These are phyloP conservation scores for Agrochola lychnidis DNA, from an alignment of 2,888 invertebrate genomes.

Conservation along the genomic window DNA sequence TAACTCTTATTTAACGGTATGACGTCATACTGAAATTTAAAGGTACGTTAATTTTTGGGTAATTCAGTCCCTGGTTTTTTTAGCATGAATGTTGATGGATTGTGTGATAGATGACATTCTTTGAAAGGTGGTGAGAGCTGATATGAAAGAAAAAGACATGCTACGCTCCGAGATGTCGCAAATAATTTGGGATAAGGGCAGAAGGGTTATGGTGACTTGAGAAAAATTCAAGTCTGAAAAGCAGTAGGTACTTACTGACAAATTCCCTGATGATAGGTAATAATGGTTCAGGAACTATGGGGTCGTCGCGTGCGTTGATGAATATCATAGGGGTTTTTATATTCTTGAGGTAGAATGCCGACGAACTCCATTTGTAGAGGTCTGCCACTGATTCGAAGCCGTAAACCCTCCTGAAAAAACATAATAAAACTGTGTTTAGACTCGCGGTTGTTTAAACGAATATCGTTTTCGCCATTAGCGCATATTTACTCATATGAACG, in stretches of 20 bases:
- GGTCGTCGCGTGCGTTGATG: constrained; percentile 97
- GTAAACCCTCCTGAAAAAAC: constrained; percentile 92
- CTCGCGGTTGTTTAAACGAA: constrained; percentile 3
- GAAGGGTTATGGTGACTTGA: background rate
- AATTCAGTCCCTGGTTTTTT: no score
- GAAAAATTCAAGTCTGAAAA: background rate
- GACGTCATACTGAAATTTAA: no score
- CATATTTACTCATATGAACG: background rate
- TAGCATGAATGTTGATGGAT: background rate
- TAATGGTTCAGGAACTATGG: constrained; percentile 95
- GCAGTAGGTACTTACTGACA: constrained; percentile 92
- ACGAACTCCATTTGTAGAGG: constrained; percentile 96
- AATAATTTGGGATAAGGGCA: background rate
- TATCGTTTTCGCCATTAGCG: constrained; percentile 3
- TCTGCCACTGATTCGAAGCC: constrained; percentile 95
- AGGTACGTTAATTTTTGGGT: no score
- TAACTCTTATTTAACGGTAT: no score
- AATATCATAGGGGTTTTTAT: constrained; percentile 97
- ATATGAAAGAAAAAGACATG: background rate
- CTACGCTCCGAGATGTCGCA: background rate
- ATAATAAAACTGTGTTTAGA: background rate
- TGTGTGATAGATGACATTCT: background rate
- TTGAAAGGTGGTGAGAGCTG: background rate
- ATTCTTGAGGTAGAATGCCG: constrained; percentile 94
- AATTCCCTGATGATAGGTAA: constrained; percentile 93